Conservation (phyloP, 1,140 invertebrate genomes). For the Cherax quadricarinatus region DNA sequence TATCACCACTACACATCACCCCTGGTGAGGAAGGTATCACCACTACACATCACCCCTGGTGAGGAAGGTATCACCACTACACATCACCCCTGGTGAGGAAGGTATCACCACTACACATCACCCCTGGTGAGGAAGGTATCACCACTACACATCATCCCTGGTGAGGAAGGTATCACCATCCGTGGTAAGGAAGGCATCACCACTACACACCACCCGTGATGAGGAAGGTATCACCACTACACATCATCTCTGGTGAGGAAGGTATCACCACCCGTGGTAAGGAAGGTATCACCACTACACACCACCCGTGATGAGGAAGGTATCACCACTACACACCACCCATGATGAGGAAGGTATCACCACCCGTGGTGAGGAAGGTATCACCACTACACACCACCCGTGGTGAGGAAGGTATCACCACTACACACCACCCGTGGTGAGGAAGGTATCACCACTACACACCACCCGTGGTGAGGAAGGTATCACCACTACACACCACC, state of each 20-base stretch:
- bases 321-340: not conserved
- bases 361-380: too few species aligned
- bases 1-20: too few species aligned
- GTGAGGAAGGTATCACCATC: not conserved
- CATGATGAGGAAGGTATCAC: not conserved
- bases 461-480: not conserved
- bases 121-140: not conserved
- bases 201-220: too few species aligned
- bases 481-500: not conserved
- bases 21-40: not conserved
- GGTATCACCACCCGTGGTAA: too few species aligned
- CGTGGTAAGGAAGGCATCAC: too few species aligned
- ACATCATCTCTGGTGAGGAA: not conserved
- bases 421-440: not conserved
- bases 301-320: not conserved
- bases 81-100: too few species aligned
- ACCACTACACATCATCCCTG: not conserved
- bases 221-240: not conserved
- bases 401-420: not conserved
- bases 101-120: not conserved
- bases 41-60: not conserved
- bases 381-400: too few species aligned
- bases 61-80: too few species aligned
- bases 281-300: not conserved
- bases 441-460: not conserved